Evolutionary conservation across 2,888 invertebrate genomes (phyloP), one percentile per base, ranked within the genome.

Genomic region (Helleia helle): DNA sequence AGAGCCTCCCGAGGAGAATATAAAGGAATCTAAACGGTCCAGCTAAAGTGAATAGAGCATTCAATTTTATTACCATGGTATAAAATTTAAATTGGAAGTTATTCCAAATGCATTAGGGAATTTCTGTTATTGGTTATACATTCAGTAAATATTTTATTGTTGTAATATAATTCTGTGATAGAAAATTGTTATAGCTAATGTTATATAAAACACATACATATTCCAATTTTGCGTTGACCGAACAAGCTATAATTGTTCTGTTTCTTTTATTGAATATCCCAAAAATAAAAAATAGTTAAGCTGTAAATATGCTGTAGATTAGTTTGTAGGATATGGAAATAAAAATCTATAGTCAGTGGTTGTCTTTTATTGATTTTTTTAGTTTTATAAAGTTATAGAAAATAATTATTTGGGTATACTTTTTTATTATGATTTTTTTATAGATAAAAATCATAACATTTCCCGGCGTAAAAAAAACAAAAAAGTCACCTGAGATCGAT

Each of bases 291-390:
- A 31, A 18, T 36, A 30, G 36, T 40, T 40, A 46, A 44, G 73
- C 72, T 83, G 81, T 83, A 81, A 43, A 84, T 83, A 81, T 69
- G 71, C 64, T 34, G 80, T 83, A 83, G 66, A 79, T 64, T 83
- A 81, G 81, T 84, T 62, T 65, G 77, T 83, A 83, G 83, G 69
- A 67, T 59, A 62, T 67, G 63, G 65, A 71, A 71, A 59, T 66
- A 63, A 68, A 60, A 62, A 54, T 52, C 52, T 54, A 36, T 44
- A 55, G 12, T 29, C 22, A 11, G 50, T 43, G 48, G 36, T 3
- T 18, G 25, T 27, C 18, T 26, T 36, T 36, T 47, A 54, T 51
- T 51, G 38, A 29, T 46, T 52, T 43, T 44, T 34, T 49, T 9
- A 13, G 13, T 8, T 24, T 24, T n/a, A 31, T 9, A 8, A 31